These are phyloP conservation scores for Sepiola atlantica DNA, from an alignment of 2,888 invertebrate species.

Conservation along the genomic window DNA sequence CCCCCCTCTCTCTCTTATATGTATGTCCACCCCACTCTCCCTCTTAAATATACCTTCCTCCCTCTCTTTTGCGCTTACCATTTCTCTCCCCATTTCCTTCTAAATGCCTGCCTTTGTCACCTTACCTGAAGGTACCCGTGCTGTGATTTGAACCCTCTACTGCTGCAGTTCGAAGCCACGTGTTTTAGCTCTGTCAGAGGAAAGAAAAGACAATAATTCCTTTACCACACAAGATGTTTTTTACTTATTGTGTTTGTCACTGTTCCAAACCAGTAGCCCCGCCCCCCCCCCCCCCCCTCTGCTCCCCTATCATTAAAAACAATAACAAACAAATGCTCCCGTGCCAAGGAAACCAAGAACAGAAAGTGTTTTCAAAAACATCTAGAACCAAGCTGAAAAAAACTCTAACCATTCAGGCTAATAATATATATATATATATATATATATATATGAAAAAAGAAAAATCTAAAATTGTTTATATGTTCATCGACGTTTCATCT, in stretches of 20 bases:
- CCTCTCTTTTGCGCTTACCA: background rate
- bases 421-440: background rate
- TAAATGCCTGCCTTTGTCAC: background rate
- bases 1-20: no score
- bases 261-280: background rate
- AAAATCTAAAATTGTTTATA: no score
- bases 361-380: background rate
- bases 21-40: no score
- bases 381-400: background rate
- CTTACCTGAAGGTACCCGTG: background rate
- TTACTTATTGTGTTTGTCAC: background rate
- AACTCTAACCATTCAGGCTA: background rate
- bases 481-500: no score
- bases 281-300: background rate
- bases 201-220: background rate
- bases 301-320: no score
- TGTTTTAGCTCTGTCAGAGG: background rate
- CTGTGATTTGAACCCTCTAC: background rate
- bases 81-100: background rate
- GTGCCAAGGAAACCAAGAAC: background rate
- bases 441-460: no score
- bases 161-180: background rate
- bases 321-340: background rate
- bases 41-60: background rate
- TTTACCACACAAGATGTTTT: background rate